Evolutionary conservation across 2,888 invertebrate genomes (phyloP).

Genomic region (Linyphia triangularis): DNA sequence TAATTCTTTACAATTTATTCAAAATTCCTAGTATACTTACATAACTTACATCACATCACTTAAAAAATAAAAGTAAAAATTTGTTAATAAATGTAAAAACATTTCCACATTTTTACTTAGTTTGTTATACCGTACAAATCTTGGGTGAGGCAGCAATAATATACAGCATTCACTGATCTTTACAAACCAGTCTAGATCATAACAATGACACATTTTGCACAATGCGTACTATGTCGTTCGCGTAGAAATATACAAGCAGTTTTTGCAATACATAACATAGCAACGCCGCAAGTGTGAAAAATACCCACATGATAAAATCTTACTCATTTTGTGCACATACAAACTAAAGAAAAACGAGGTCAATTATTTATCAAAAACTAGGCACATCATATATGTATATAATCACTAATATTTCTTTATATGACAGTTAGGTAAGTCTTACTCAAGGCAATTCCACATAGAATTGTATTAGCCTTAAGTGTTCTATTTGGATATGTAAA

Average conservation of each 20-base stretch:
- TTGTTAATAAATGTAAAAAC: slow-evolving; percentile 75
- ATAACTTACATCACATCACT: slow-evolving; percentile 76
- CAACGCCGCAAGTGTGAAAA: slow-evolving; percentile 60
- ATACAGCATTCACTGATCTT: slow-evolving; percentile 66
- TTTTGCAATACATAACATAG: slow-evolving; percentile 54
- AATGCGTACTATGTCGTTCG: slow-evolving; percentile 54
- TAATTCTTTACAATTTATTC: slow-evolving; percentile 75
- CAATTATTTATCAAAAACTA: slow-evolving; percentile 70
- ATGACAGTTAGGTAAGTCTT: slow-evolving; percentile 33
- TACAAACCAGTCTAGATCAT: slow-evolving; percentile 48
- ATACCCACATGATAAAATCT: slow-evolving; percentile 59
- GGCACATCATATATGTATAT: slow-evolving; percentile 68
- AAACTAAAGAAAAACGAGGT: slow-evolving; percentile 58
- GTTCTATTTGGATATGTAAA: slow-evolving; percentile 61
- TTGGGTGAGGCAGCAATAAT: slow-evolving; percentile 70
- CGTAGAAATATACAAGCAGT: slow-evolving; percentile 65
- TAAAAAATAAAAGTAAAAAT: slow-evolving; percentile 75
- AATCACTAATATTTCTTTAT: slow-evolving; percentile 59
- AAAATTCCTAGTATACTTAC: slow-evolving; percentile 74
- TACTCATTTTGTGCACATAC: slow-evolving; percentile 59
- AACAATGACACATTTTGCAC: slow-evolving; percentile 57
- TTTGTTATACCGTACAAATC: slow-evolving; percentile 72
- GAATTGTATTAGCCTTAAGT: slow-evolving; percentile 17
- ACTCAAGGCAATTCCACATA: slow-evolving; percentile 30
- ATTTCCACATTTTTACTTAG: slow-evolving; percentile 67